These are phyloP conservation scores for Onychomys leucogaster DNA, from an alignment of 2,797 vertebrate species.

Conservation along the genomic window DNA sequence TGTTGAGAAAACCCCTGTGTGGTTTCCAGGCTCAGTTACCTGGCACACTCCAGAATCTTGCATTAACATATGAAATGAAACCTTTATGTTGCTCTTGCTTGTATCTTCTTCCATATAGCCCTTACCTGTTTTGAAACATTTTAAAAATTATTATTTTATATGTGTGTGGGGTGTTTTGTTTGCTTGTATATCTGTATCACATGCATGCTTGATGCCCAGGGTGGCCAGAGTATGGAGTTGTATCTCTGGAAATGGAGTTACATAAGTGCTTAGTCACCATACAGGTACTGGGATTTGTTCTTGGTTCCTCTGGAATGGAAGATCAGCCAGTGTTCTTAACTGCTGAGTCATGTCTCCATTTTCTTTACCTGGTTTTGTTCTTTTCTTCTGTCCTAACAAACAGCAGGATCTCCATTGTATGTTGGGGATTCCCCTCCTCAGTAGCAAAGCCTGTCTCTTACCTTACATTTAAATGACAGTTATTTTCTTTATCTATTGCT, in stretches of 20 bases:
- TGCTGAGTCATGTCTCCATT: background rate
- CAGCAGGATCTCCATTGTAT: background rate
- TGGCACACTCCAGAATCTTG: background rate
- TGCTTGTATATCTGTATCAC: background rate
- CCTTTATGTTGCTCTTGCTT: accelerated
- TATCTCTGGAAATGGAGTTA: background rate
- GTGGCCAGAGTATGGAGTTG: background rate
- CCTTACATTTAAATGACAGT: background rate
- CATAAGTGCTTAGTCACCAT: background rate
- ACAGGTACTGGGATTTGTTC: background rate
- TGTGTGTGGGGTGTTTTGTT: background rate
- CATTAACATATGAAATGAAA: accelerated
- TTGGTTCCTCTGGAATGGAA: background rate
- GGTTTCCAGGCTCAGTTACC: background rate
- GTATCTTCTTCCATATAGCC: background rate
- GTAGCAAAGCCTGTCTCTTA: background rate
- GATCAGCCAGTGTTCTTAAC: background rate
- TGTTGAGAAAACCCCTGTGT: background rate
- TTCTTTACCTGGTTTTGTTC: background rate
- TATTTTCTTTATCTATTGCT: background rate
- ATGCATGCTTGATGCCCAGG: too few relatives aligned
- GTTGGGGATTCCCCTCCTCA: accelerated
- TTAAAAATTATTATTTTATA: background rate
- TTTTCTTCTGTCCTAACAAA: background rate
- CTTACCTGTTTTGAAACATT: background rate